Base-by-base conservation (phyloP, 2,797 vertebrate species). In the Sparus aurata region DNA sequence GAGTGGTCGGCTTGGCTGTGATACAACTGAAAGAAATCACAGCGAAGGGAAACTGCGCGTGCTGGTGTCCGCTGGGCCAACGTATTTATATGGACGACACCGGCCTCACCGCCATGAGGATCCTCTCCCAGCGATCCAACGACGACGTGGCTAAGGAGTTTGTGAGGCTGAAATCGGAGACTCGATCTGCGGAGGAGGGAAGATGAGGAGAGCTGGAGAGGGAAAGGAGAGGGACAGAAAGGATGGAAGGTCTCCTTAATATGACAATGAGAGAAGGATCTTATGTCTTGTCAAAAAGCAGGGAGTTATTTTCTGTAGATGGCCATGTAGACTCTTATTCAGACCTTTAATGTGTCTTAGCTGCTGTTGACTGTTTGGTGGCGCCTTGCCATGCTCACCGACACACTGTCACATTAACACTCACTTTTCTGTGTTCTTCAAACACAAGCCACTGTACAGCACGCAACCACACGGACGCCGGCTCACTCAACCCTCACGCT, bases 71-170 rank as follows among this genome's bases (percentile, higher is more conserved):
- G 0, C 93, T 99, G 3, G 98, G 97, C 18, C 94, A 96, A 11
- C 96, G 96, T 79, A 95, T 99, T 79, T 92, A 96, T 86, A 98
- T 99, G 96, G 98, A 99, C 62, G 97, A 99, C 76, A 99, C 98
- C 0, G 98, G 98, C 68, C 95, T 98, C 86, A 99, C 98, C 5
- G 93, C 98, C 83, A 94, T 99, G 91, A 94, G 98, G 47, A 99
- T 99, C 91, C 97, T 99, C 47, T 99, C 98, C 15, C 98, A 99
- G 92, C 97, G 98, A 89, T 97, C 96, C 89, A 98, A 96, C 41
- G 98, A 99, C 1, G 98, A 99, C 76, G 98, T 99, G 83, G 98
- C 98, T 76, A 97, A 96, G 86, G 98, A 99, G 91, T 99, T 99
- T 4, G 98, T 99, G 38, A 96, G 96, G 89, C 95, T 99, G 78